Evolutionary conservation across 2,888 invertebrate genomes (phyloP), one percentile per base, ranked within the genome.

Genomic region (Mylabris sibirica): DNA sequence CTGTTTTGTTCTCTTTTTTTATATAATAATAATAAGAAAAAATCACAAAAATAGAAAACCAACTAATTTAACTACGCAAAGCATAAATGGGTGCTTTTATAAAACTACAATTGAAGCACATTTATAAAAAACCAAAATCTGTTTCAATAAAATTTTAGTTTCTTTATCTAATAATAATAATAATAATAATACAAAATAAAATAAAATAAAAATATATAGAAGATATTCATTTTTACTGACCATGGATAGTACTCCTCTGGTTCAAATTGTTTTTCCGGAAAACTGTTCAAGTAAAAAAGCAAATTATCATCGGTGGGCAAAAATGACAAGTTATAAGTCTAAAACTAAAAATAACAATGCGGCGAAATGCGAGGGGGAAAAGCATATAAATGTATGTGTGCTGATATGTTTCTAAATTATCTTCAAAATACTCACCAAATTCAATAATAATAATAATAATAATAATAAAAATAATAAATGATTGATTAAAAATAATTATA

Each of bases 181-280:
- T 60, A 64, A 61, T 59, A 35, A 60, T 60, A 38, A 61, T 53
- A 35, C 35, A 64, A 61, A 64, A n/a, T n/a, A 66, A 57, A 59
- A 59, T 9, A 59, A 59, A 20, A 59, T 20, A 60, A 30, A 34
- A 30, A 60, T 30, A 60, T 35, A 34, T 60, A 70, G 72, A 68
- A 72, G 20, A 70, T 73, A 73, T 77, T 77, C 79, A 82, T 88
- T 61, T 67, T 73, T 92, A 92, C 92, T 91, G 90, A 92, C 92
- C 92, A 92, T 89, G 92, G 92, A 86, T 90, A 89, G 89, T 90
- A 91, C 87, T 91, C 92, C 90, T 92, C 89, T 85, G 89, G 88
- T 85, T 91, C 91, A 87, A 88, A 89, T 79, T 87, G 85, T 88
- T 92, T 92, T 89, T 92, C 92, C 91, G 91, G 90, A 89, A 90